phyloP scores from a whole-genome alignment of 2,113 vertebrate species.

The Oncorhynchus gorbuscha region DNA sequence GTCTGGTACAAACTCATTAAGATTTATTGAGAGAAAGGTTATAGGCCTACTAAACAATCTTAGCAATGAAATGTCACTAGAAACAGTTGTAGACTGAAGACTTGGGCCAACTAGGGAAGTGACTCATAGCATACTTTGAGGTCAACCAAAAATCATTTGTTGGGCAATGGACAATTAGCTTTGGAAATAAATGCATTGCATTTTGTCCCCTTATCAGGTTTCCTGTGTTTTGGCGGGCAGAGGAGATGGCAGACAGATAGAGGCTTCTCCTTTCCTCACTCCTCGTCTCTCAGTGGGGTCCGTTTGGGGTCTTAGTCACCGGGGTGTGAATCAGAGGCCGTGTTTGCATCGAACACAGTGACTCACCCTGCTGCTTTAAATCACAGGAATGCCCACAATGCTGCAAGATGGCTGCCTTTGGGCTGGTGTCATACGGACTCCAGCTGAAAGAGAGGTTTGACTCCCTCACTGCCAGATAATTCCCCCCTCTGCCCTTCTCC shows the following conservation, averaged over 20 bases:
- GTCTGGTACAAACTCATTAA: too few relatives aligned
- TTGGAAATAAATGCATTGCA: too few relatives aligned
- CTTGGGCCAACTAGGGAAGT: background rate
- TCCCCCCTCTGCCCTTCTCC: background rate
- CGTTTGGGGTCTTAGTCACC: background rate
- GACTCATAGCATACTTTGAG: background rate
- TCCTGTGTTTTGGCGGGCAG: background rate
- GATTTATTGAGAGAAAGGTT: too few relatives aligned
- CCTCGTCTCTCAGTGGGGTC: background rate
- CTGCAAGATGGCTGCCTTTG: background rate
- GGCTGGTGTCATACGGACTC: background rate
- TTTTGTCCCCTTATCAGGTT: background rate
- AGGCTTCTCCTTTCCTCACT: background rate
- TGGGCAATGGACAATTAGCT: too few relatives aligned
- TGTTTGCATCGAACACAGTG: background rate
- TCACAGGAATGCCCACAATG: background rate
- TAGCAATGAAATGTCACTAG: too few relatives aligned
- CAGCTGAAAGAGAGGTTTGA: background rate
- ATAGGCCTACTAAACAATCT: too few relatives aligned
- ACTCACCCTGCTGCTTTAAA: constrained; percentile 2
- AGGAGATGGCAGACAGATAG: background rate
- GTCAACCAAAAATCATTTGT: background rate
- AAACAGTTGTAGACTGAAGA: too few relatives aligned
- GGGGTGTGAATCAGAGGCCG: background rate
- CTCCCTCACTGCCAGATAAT: background rate